Conservation (phyloP, 1,140 invertebrate species). For the Rhizoglyphus robini region DNA sequence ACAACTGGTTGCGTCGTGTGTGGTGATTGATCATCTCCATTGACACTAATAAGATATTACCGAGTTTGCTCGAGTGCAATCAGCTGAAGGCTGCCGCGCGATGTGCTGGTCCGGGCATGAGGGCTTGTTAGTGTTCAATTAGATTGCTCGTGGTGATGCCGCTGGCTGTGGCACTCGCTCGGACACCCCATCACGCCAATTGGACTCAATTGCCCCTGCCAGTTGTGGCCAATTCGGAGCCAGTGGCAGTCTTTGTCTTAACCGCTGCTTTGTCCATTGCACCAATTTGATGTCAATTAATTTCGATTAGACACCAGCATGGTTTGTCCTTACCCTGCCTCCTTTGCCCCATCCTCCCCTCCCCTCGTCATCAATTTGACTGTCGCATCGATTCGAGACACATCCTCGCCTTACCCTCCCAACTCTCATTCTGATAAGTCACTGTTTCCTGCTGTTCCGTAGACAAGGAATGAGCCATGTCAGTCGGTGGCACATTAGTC, state of each 20-base stretch:
- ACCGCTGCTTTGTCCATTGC: background rate
- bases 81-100: background rate
- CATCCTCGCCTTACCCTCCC: too few species aligned
- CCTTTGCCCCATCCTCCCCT: background rate
- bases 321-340: too few species aligned
- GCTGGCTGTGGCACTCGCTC: background rate
- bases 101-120: too few species aligned
- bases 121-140: background rate
- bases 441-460: background rate
- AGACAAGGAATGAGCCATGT: background rate
- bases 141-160: background rate
- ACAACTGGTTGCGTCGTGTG: background rate
- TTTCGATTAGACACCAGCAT: constrained; percentile 12
- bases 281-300: constrained; percentile 1
- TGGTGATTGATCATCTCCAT: constrained; percentile 13
- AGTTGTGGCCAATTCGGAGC: too few species aligned
- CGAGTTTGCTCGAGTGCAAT: background rate
- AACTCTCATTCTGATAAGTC: too few species aligned
- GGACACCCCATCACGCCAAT: background rate
- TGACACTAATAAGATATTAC: constrained; percentile 13
- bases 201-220: constrained; percentile 9
- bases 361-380: background rate
- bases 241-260: too few species aligned
- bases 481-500: background rate
- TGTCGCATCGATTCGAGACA: too few species aligned